Conservation (phyloP, 2,113 vertebrate species). For the Suncus etruscus region DNA sequence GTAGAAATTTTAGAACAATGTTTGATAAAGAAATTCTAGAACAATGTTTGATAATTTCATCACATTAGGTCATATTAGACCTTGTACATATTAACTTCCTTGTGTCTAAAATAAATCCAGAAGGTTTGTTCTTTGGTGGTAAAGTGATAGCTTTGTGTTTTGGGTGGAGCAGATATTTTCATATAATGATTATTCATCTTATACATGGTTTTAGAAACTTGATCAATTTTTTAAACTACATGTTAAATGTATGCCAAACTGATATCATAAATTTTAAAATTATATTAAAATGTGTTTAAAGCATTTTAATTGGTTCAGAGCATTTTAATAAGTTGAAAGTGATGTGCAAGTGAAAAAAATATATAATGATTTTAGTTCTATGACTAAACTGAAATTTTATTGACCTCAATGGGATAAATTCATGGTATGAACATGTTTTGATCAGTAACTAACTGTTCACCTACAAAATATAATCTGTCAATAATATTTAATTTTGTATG, state of each 20-base stretch:
- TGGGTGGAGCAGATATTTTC: background rate
- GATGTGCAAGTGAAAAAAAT: background rate
- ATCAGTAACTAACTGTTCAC: background rate
- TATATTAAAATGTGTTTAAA: background rate
- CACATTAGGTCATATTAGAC: background rate
- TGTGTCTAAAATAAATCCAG: constrained; percentile 39
- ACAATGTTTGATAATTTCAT: background rate
- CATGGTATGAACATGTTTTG: background rate
- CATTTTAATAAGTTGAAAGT: background rate
- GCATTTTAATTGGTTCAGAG: constrained; percentile 7
- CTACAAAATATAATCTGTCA: background rate
- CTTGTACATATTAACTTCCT: constrained; percentile 31
- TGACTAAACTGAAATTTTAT: background rate
- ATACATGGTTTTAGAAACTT: constrained; percentile 2
- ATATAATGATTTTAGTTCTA: background rate
- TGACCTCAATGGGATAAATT: background rate
- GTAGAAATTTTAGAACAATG: background rate
- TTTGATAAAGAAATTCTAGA: no score
- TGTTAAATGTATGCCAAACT: background rate
- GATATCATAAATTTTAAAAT: constrained; percentile 4
- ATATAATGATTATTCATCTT: constrained; percentile 50
- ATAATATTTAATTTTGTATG: background rate
- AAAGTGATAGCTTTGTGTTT: constrained; percentile 45
- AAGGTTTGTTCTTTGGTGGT: background rate
- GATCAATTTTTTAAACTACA: background rate